phyloP scores from a whole-genome alignment of 2,888 invertebrate genomes.

The Mesorhabditis belari region DNA sequence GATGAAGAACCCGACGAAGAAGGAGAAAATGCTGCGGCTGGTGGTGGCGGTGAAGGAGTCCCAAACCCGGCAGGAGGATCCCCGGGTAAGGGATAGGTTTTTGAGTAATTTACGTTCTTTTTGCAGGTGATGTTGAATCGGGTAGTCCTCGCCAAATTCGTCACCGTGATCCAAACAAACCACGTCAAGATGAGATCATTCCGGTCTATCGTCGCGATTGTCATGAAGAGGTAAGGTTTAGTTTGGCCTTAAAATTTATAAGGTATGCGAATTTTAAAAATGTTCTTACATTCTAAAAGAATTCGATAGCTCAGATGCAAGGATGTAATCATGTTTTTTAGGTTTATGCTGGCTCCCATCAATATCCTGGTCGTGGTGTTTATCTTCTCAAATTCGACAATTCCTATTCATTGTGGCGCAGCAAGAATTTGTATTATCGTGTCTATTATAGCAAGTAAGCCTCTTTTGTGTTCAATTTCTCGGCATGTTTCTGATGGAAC shows the following conservation, averaged over 20 bases:
- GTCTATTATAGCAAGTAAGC: constrained; percentile 74
- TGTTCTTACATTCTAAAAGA: neutral
- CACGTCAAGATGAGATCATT: constrained; percentile 73
- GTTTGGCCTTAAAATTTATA: neutral
- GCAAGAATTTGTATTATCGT: constrained; percentile 95
- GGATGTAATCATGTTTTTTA: constrained; percentile 7
- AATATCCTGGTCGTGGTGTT: constrained; percentile 91
- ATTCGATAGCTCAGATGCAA: neutral
- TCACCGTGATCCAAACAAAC: constrained; percentile 52
- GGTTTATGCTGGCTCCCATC: constrained; percentile 92
- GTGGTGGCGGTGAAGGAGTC: constrained; percentile 3
- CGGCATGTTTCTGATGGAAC: neutral
- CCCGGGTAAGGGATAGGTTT: neutral
- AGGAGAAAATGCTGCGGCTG: constrained; percentile 13
- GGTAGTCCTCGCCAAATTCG: constrained; percentile 53
- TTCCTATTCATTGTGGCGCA: constrained; percentile 95
- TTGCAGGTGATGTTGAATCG: constrained; percentile 64
- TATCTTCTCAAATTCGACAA: constrained; percentile 98
- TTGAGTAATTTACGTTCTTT: neutral
- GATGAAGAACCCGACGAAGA: constrained; percentile 66
- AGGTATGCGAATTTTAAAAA: neutral
- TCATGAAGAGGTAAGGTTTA: constrained; percentile 67
- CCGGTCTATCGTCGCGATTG: constrained; percentile 93
- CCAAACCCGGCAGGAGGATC: neutral
- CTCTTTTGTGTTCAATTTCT: neutral